phyloP scores from a whole-genome alignment of 2,113 vertebrate genomes.

The Arizona elegans region DNA sequence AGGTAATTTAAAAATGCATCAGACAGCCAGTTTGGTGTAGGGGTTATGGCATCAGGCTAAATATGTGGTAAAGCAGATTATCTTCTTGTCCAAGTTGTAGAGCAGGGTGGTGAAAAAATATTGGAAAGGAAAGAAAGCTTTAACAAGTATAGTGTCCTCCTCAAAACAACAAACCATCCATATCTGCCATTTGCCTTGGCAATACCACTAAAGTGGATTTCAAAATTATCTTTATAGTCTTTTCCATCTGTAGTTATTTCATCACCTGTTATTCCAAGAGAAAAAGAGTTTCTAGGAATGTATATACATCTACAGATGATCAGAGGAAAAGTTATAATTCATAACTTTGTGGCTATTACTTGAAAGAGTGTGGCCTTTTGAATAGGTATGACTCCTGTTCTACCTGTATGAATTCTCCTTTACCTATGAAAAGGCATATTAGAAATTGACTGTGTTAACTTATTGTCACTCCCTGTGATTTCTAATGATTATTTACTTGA shows the following conservation, averaged over 20 bases:
- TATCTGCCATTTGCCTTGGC: background rate
- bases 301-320: background rate
- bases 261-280: background rate
- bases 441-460: background rate
- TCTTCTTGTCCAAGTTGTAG: background rate
- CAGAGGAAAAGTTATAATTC: background rate
- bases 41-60: background rate
- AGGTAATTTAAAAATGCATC: background rate
- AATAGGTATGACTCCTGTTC: background rate
- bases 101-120: background rate
- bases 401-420: background rate
- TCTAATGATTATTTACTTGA: background rate
- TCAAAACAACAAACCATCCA: background rate
- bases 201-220: background rate
- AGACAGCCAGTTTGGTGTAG: background rate
- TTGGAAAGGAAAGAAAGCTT: background rate
- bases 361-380: background rate
- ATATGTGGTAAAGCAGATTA: background rate
- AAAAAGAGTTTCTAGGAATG: background rate
- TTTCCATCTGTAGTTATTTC: background rate
- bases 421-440: background rate
- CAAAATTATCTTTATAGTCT: background rate
- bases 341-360: background rate
- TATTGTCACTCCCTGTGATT: background rate
- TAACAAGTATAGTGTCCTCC: background rate